These are phyloP conservation scores for Lordiphosa andalusiaca DNA, from an alignment of 2,888 invertebrate genomes.

Conservation along the genomic window DNA sequence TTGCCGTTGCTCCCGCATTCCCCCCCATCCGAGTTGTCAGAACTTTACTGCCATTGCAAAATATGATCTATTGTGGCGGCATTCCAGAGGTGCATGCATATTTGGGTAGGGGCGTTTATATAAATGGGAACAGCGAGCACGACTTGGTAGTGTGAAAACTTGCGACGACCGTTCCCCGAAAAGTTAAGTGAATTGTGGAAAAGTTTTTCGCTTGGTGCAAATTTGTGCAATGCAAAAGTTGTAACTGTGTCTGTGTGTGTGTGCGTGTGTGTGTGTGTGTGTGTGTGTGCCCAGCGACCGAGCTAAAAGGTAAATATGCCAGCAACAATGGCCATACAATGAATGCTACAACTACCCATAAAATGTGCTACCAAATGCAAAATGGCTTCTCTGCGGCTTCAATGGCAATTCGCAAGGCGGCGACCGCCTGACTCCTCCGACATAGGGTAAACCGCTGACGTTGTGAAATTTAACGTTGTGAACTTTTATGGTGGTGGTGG, in stretches of 20 bases:
- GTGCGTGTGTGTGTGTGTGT: background rate
- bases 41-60: slow-evolving; percentile 39
- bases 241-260: background rate
- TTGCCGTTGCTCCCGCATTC: slow-evolving; percentile 32
- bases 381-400: slow-evolving; percentile 74
- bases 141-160: slow-evolving; percentile 45
- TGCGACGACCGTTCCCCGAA: slow-evolving; percentile 53
- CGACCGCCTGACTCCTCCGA: slow-evolving; percentile 2
- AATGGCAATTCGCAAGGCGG: slow-evolving; percentile 55
- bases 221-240: slow-evolving; percentile 66
- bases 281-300: slow-evolving; percentile 20
- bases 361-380: slow-evolving; percentile 75
- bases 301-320: slow-evolving; percentile 68
- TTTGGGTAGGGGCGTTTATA: background rate
- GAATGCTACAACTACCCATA: slow-evolving; percentile 46
- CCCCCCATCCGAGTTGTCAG: slow-evolving; percentile 35
- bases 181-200: slow-evolving; percentile 74
- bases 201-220: slow-evolving; percentile 67
- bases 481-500: slow-evolving; percentile 65
- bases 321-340: slow-evolving; percentile 68
- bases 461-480: slow-evolving; percentile 60
- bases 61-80: slow-evolving; percentile 65
- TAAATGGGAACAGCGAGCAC: slow-evolving; percentile 16
- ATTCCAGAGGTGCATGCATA: slow-evolving; percentile 6
- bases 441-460: slow-evolving; percentile 50